These are phyloP conservation scores for Takifugu rubripes DNA, from an alignment of 2,797 vertebrate species.

Conservation along the genomic window DNA sequence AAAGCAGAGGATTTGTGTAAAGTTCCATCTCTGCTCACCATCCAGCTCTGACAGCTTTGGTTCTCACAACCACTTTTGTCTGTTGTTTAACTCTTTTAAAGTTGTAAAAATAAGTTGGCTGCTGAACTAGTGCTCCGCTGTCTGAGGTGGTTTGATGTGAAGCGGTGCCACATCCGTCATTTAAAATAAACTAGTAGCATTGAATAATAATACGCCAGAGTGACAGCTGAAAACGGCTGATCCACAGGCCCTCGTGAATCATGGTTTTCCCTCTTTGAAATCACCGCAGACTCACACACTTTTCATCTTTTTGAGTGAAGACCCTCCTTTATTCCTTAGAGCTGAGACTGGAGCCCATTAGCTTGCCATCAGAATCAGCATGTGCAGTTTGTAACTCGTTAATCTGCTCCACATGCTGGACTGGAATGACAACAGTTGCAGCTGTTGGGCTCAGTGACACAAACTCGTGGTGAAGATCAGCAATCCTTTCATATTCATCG, in stretches of 20 bases:
- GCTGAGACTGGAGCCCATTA: background rate
- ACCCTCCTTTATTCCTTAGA: background rate
- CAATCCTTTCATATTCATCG: constrained; percentile 8
- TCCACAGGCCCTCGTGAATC: background rate
- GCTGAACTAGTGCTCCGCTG: too few relatives aligned
- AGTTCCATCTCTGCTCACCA: background rate
- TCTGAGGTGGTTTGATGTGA: too few relatives aligned
- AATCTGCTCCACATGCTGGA: constrained; percentile 13
- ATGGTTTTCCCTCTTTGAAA: constrained; percentile 3
- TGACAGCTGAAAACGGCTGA: background rate
- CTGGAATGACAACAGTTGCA: constrained; percentile 6
- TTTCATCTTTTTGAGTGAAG: constrained; percentile 4
- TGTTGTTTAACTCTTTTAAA: too few relatives aligned
- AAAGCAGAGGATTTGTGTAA: background rate
- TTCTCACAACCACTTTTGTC: too few relatives aligned
- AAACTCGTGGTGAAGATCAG: constrained; percentile 1
- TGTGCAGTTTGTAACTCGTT: constrained; percentile 13
- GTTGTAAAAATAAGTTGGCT: too few relatives aligned
- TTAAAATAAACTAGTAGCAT: too few relatives aligned
- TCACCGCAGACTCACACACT: constrained; percentile 11
- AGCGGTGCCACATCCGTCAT: too few relatives aligned
- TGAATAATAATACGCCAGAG: too few relatives aligned
- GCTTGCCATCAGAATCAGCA: background rate
- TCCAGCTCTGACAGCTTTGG: too few relatives aligned
- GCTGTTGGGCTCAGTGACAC: constrained; percentile 9